A percentile compares a stretch with the other conserved stretches of the same genome.
These are phyloP conservation scores for Ylistrum balloti DNA, from an alignment of 1,140 invertebrate species.

Conservation along the genomic window DNA sequence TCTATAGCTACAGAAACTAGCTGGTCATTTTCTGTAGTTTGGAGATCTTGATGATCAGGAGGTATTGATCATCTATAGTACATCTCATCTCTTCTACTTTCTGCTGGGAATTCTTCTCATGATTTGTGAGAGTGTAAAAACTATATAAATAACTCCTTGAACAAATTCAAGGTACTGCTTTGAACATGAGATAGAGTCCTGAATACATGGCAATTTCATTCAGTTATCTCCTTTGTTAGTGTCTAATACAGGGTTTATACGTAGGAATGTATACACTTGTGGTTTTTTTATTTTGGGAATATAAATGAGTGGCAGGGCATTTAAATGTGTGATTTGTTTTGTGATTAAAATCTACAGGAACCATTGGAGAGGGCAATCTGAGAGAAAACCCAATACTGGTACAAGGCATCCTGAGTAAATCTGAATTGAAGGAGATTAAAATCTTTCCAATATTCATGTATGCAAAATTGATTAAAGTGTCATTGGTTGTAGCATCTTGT, in stretches of 20 bases:
- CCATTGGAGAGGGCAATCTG: background rate
- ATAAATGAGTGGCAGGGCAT: background rate
- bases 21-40: background rate
- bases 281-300: background rate
- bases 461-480: slow-evolving; percentile 19
- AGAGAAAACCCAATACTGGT: background rate
- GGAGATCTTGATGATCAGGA: background rate
- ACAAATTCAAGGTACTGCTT: no score
- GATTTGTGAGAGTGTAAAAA: background rate
- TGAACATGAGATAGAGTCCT: background rate
- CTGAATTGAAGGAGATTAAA: slow-evolving; percentile 11
- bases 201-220: background rate
- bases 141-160: background rate
- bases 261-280: background rate
- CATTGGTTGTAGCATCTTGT: background rate
- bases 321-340: background rate
- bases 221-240: background rate
- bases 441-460: background rate
- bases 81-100: no score
- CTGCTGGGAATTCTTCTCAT: background rate
- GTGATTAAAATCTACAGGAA: background rate
- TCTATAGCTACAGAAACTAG: background rate
- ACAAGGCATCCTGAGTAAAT: background rate
- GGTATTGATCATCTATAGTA: no score
- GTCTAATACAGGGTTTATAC: background rate